A percentile compares a stretch with the other conserved stretches of the same genome.
phyloP scores from a whole-genome alignment of 2,888 invertebrate species.

The Stenodera caucasica region DNA sequence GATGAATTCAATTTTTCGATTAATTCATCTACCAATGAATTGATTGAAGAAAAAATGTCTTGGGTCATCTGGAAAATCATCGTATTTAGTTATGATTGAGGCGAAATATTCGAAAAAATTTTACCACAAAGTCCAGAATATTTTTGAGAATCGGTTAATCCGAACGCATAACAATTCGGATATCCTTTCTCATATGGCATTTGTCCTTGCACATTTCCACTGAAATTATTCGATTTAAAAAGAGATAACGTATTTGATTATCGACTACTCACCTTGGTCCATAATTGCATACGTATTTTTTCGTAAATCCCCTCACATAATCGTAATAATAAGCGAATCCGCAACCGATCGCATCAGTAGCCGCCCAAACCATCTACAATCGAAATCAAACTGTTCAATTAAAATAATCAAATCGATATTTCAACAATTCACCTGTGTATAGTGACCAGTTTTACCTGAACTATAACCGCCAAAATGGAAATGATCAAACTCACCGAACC shows the following conservation, averaged over 20 bases:
- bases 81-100: not conserved
- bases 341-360: constrained; percentile 82
- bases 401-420: no score
- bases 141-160: constrained; percentile 70
- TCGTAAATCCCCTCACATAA: constrained; percentile 69
- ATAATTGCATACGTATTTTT: constrained; percentile 48
- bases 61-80: constrained; percentile 57
- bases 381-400: no score
- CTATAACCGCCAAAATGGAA: constrained; percentile 58
- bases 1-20: not conserved
- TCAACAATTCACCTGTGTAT: constrained; percentile 69
- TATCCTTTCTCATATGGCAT: constrained; percentile 76
- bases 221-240: no score
- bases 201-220: constrained; percentile 76
- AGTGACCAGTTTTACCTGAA: constrained; percentile 76
- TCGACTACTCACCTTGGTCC: constrained; percentile 43
- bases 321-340: constrained; percentile 84
- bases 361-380: constrained; percentile 82
- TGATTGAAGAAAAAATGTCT: constrained; percentile 55
- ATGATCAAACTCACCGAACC: constrained; percentile 78
- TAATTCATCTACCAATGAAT: not conserved
- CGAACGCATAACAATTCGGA: constrained; percentile 71
- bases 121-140: constrained; percentile 79
- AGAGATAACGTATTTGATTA: constrained; percentile 6
- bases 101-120: constrained; percentile 36